phyloP scores from a whole-genome alignment of 2,113 vertebrate species.

The Antechinus flavipes region DNA sequence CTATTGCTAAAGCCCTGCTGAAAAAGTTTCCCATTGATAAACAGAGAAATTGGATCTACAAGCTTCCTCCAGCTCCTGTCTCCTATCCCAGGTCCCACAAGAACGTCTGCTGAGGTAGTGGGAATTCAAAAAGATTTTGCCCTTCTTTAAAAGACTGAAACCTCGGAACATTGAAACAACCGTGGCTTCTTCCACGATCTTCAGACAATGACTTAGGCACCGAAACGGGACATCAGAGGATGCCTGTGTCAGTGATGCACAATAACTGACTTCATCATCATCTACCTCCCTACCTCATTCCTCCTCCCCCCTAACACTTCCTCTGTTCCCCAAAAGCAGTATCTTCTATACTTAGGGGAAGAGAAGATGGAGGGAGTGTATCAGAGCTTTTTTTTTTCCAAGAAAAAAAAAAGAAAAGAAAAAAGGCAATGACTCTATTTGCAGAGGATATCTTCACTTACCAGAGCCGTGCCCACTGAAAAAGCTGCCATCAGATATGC shows the following conservation, averaged over 20 bases:
- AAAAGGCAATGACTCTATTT: neutral
- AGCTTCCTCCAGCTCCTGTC: neutral
- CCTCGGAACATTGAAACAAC: neutral
- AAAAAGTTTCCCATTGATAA: neutral
- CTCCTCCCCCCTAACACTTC: neutral
- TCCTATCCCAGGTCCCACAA: neutral
- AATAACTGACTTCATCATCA: neutral
- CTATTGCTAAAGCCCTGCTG: neutral
- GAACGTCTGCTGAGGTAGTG: neutral
- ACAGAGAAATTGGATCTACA: neutral
- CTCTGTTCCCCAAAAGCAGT: neutral
- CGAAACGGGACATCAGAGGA: neutral
- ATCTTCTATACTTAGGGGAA: neutral
- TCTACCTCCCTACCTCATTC: neutral
- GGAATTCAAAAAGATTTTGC: neutral
- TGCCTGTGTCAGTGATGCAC: neutral
- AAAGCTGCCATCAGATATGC: constrained; percentile 88
- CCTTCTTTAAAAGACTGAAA: neutral
- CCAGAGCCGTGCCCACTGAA: constrained; percentile 83
- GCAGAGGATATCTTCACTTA: constrained; percentile 73
- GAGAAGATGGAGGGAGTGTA: neutral
- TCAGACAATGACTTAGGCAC: neutral
- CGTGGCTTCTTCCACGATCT: neutral
- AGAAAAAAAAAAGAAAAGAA: constrained; percentile 2
- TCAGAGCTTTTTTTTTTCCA: constrained; percentile 3